Conservation (phyloP, 1,140 invertebrate genomes). For the Drosophila repletoides region DNA sequence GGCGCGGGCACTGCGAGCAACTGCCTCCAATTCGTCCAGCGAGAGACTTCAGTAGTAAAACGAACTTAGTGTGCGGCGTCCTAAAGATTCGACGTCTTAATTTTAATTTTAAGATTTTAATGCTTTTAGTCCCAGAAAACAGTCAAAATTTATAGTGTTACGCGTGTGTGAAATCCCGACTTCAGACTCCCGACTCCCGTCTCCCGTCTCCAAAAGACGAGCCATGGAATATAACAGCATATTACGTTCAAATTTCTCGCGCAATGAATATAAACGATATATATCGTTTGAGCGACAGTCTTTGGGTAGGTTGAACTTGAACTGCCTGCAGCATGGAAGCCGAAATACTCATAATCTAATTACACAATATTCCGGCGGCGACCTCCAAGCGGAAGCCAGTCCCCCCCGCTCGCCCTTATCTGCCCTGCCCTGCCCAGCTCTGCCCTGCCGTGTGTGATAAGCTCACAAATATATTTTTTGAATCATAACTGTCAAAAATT, state of each 20-base stretch:
- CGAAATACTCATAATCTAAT: neutral
- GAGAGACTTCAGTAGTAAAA: slow-evolving; percentile 1
- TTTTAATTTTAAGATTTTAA: slow-evolving; percentile 3
- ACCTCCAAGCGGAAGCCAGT: slow-evolving; percentile 28
- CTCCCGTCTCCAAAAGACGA: slow-evolving; percentile 1
- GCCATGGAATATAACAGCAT: slow-evolving; percentile 60
- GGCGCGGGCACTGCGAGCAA: slow-evolving; percentile 42
- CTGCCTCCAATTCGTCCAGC: neutral
- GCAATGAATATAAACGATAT: slow-evolving; percentile 72
- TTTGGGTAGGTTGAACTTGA: slow-evolving; percentile 77
- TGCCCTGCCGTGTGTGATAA: slow-evolving; percentile 5
- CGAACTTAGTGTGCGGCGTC: slow-evolving; percentile 26
- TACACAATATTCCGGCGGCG: slow-evolving; percentile 20
- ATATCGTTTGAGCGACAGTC: slow-evolving; percentile 80
- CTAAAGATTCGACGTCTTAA: neutral
- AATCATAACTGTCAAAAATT: no score
- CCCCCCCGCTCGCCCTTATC: neutral
- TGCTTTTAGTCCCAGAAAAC: slow-evolving; percentile 3
- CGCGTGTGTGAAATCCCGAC: slow-evolving; percentile 1
- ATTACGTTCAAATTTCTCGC: slow-evolving; percentile 69
- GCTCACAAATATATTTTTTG: neutral
- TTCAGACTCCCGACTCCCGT: no score
- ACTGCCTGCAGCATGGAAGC: slow-evolving; percentile 6
- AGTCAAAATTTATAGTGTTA: slow-evolving; percentile 12
- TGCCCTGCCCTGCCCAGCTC: neutral